Conservation (phyloP, 1,140 invertebrate species). For the Diabrotica undecimpunctata region DNA sequence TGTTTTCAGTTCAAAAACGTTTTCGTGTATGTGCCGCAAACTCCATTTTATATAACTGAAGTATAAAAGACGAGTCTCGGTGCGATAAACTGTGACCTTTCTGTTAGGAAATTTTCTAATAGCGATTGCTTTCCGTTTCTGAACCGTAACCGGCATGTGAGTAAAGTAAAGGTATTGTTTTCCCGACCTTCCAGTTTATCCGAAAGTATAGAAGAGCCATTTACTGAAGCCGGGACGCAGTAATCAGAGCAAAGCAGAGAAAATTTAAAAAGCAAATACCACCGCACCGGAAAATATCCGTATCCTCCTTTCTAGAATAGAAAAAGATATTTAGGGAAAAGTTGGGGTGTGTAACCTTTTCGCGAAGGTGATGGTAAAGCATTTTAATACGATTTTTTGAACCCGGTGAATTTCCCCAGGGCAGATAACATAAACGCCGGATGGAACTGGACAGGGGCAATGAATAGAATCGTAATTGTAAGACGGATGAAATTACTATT, state of each 20-base stretch:
- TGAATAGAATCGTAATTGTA: too few species aligned
- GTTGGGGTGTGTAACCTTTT: conserved; percentile 7
- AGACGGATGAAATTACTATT: too few species aligned
- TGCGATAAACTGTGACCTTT: neutral
- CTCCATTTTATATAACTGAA: too few species aligned
- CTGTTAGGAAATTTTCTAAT: neutral
- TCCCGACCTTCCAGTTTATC: conserved; percentile 7
- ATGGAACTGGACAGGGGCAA: neutral
- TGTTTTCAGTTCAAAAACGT: too few species aligned
- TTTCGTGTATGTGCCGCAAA: too few species aligned
- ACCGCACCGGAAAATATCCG: conserved; percentile 19
- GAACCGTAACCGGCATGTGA: neutral
- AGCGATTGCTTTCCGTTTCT: conserved; percentile 1
- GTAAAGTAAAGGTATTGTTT: conserved; percentile 2
- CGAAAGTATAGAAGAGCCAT: conserved; percentile 17
- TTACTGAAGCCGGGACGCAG: conserved; percentile 3
- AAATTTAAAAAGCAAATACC: conserved; percentile 23
- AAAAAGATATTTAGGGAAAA: conserved; percentile 6
- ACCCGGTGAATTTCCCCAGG: conserved; percentile 29
- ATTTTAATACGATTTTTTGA: conserved; percentile 35
- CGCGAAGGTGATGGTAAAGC: conserved; percentile 22
- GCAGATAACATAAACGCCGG: neutral
- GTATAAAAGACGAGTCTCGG: too few species aligned
- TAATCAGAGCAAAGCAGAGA: conserved; percentile 20
- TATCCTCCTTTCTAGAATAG: conserved; percentile 11